Percentiles rank a stretch among this genome's conserved stretches.
phyloP scores from a whole-genome alignment of 2,113 vertebrate genomes.

The Cynopterus brachyotis region DNA sequence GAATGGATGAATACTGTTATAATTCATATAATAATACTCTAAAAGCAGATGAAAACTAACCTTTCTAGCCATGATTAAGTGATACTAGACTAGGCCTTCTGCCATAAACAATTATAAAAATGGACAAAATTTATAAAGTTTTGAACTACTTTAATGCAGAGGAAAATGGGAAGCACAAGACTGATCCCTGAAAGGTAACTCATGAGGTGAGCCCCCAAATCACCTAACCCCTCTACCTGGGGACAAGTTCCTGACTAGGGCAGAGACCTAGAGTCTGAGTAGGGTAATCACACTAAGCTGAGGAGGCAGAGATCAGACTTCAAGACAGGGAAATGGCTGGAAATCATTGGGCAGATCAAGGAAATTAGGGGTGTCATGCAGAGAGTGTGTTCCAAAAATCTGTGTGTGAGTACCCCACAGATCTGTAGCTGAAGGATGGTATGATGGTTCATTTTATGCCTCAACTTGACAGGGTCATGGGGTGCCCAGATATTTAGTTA shows the following conservation, averaged over 20 bases:
- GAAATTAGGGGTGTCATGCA: neutral
- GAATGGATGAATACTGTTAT: neutral
- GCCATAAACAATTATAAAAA: neutral
- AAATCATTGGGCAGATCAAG: neutral
- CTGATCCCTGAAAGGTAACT: neutral
- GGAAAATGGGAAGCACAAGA: neutral
- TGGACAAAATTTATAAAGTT: neutral
- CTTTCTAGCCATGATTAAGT: neutral
- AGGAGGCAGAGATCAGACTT: neutral
- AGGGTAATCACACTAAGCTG: neutral
- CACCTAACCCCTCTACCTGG: neutral
- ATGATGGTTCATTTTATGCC: neutral
- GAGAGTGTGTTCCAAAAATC: neutral
- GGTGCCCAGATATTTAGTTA: neutral
- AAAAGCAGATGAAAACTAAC: slow-evolving; percentile 1
- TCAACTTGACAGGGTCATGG: neutral
- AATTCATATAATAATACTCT: neutral
- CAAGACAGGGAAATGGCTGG: neutral
- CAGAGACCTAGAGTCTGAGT: neutral
- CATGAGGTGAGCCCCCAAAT: neutral
- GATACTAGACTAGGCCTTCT: neutral
- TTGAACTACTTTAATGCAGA: neutral
- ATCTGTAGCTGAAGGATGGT: neutral
- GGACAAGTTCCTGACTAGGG: neutral
- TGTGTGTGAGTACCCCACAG: neutral